Evolutionary conservation across 92 coral and sea anemone species (phyloP), one percentile per base, ranked within the genome.

Genomic region (Phymanthus crucifer): DNA sequence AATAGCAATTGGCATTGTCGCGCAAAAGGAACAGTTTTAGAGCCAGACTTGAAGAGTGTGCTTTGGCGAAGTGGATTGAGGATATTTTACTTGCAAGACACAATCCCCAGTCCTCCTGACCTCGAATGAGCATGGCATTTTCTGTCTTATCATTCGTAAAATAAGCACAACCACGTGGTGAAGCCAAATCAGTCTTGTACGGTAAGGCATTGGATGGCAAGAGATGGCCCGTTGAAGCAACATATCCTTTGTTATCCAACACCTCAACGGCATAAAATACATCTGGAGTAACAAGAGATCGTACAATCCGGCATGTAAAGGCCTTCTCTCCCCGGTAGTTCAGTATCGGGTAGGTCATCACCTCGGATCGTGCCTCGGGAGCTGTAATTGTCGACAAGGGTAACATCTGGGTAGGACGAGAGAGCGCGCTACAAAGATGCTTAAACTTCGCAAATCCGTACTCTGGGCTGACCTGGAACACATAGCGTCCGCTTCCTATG

Each of bases 91-190:
- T 85, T 14, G 85, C 83, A n/a, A 52, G 66, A 66, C 85, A 80
- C 26, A 88, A 37, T 38, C 88, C 91, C 91, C 91, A 88, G 86
- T 88, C 91, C 23, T 57, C 70, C 33, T 79, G 83, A 8, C 91
- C 91, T 38, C 91, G 83, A 32, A 88, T 57, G 1, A 88, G 69
- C 79, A 88, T 75, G 70, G 75, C 82, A 29, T 78, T 80, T 33
- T 84, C 85, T 46, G 50, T 21, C 31, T 75, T 74, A 12, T 57
- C 68, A 11, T 69, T 56, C 0, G 43, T 11, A 70, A 79, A 88
- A 58, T 72, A 83, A 56, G 82, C 83, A 32, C 83, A 77, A 1
- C 57, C 66, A 23, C 73, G 70, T 14, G 65, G 66, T 43, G 81
- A 68, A 3, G 74, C 45, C 23, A 88, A 37, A 45, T 88, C 75